Conservation (phyloP, 2,113 vertebrate species). For the Arothron firmamentum region DNA sequence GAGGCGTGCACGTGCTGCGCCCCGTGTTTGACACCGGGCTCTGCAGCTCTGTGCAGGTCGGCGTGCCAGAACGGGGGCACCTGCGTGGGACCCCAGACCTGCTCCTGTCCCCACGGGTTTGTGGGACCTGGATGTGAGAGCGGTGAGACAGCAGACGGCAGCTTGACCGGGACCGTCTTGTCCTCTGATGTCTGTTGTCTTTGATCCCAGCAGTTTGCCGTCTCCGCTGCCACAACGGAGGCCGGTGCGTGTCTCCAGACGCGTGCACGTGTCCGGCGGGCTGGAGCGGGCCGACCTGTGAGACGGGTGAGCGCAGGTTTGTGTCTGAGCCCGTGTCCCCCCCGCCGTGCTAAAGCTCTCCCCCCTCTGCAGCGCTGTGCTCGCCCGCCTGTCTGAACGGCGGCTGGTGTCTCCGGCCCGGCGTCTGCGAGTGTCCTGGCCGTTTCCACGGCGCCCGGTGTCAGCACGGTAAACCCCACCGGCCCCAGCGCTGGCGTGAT, state of each 20-base stretch:
- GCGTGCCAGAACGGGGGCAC: conserved; percentile 70
- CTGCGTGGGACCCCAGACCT: conserved; percentile 70
- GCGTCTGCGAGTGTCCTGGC: conserved; percentile 65
- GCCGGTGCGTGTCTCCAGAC: conserved; percentile 74
- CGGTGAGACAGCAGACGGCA: conserved; percentile 30
- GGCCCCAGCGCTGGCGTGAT: no score
- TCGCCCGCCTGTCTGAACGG: conserved; percentile 72
- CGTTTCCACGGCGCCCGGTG: conserved; percentile 73
- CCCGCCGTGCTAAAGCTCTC: conserved; percentile 2
- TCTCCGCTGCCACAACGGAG: conserved; percentile 79
- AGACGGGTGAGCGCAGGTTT: conserved; percentile 68
- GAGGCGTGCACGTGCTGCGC: no score
- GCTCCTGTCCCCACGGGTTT: conserved; percentile 76
- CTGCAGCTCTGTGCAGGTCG: conserved; percentile 66
- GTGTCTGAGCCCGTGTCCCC: conserved; percentile 2
- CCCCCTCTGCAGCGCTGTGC: conserved; percentile 61
- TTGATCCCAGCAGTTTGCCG: conserved; percentile 74
- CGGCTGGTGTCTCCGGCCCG: conserved; percentile 59
- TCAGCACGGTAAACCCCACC: conserved; percentile 72
- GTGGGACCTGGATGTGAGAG: conserved; percentile 74
- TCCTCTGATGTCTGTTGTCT: no score
- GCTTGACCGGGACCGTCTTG: neutral
- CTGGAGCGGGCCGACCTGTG: conserved; percentile 79
- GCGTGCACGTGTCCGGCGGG: conserved; percentile 71
- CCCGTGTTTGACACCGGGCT: neutral